phyloP scores from a whole-genome alignment of 2,113 vertebrate genomes.

The Corvus cornix region DNA sequence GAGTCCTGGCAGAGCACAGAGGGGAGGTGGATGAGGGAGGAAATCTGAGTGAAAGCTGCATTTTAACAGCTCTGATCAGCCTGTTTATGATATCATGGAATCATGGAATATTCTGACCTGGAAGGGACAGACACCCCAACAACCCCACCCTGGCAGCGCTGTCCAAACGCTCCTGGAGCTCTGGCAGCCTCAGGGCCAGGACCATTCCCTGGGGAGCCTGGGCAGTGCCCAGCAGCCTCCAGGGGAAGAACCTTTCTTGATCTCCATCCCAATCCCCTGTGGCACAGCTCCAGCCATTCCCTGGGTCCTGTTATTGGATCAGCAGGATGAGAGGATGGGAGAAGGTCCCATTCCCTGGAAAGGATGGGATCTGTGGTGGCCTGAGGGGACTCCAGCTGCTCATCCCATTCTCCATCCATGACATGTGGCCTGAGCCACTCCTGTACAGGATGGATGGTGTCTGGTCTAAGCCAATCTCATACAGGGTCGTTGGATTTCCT shows the following conservation, averaged over 20 bases:
- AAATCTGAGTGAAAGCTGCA: neutral
- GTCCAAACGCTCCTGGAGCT: neutral
- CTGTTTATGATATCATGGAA: accelerated
- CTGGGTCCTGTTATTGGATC: accelerated
- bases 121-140: neutral
- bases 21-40: neutral
- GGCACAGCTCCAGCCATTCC: neutral
- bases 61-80: neutral
- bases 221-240: neutral
- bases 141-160: accelerated
- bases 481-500: neutral
- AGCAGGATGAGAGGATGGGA: neutral
- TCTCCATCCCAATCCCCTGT: accelerated
- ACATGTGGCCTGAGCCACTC: neutral
- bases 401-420: accelerated
- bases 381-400: neutral
- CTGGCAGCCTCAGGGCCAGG: neutral
- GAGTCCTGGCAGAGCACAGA: neutral
- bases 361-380: accelerated
- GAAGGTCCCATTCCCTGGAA: accelerated
- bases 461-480: neutral
- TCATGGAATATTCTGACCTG: accelerated
- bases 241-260: neutral
- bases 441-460: neutral
- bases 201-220: neutral